Evolutionary conservation across 2,888 invertebrate species (phyloP), one percentile per base, ranked within the genome.

Genomic region (Drosophila setosimentum): DNA sequence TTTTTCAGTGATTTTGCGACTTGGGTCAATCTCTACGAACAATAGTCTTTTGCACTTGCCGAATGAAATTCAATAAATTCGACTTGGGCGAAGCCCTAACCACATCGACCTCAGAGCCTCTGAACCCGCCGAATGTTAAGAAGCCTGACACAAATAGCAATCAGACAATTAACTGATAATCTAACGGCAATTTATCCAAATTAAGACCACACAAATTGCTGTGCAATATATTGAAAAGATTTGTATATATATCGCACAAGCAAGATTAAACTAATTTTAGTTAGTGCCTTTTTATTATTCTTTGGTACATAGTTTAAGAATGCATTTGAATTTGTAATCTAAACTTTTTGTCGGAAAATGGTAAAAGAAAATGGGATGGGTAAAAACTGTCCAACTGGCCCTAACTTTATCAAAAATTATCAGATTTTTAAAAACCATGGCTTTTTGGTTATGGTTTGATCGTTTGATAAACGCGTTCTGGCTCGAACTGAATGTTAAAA

Each of bases 21-120:
- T 87, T 89, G 75, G 90, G 87, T 87, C 87, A 87, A 79, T 62
- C 76, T 54, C 68, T 53, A 63, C 53, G 66, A 71, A 85, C 85
- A 85, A 85, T 85, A 67, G 82, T 32, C 50, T 35, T 61, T 50
- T 81, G 87, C 78, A 87, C 87, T 76, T 89, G 82, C 35, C 68
- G 69, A 65, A 53, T 71, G 67, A 48, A 64, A 74, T 73, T 74
- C 65, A 61, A 74, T 76, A 68, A 75, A 67, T 83, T 69, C 54
- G 60, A 30, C 65, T 68, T 51, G 77, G 79, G 77, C 63, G 70
- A 45, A 73, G 64, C 69, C 45, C 49, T 57, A 75, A 79, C 68
- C 63, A 57, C 68, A 69, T 82, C 86, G 84, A 83, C 82, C 83
- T 80, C 72, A 58, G 70, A 51, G 68, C 68, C 71, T 59, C 27